Evolutionary conservation across 2,888 invertebrate species (phyloP), one percentile per base, ranked within the genome.

Genomic region (Pediacus dermestoides): DNA sequence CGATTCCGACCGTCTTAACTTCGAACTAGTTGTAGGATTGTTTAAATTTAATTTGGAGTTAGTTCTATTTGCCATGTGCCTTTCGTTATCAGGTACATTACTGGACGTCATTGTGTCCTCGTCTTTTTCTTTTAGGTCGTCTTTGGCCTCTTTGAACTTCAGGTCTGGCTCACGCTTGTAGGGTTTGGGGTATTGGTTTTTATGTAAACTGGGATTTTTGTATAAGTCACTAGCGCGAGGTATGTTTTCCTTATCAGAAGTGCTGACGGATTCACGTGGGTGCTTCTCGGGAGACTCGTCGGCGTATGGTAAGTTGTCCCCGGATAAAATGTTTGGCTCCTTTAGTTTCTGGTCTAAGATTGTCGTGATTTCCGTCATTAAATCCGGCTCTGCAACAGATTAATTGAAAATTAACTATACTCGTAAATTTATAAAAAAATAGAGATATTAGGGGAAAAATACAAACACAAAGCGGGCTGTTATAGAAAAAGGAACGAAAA

Each of bases 291-390:
- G 79, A 44, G 78, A 76, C 67, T 82, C 82, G 66, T 82, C 83
- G 52, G 78, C 82, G 70, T 76, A 84, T 35, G 83, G 83, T 65
- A 83, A 9, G 22, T 38, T 26, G 10, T 48, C 43, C 9, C 71
- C 68, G 40, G 71, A 69, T 42, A 71, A 84, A 77, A 59, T 84
- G 69, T 58, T 82, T 81, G 57, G 80, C 70, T 88, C 76, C 69
- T 89, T 55, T 30, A 63, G 43, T 48, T 61, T 89, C 63, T 85
- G 83, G 67, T 90, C 89, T 70, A 89, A 82, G 42, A 88, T 84
- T 63, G 84, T 85, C 55, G 88, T 90, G 64, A 91, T 80, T 57
- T 81, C 79, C 64, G 85, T 83, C 70, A 90, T 74, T 57, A 90
- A 82, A 73, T 89, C 88, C 64, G 85, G 80, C 68, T 88, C 90